Evolutionary conservation across 1,140 invertebrate species (phyloP), one percentile per base, ranked within the genome.

Genomic region (Caenorhabditis brenneri): DNA sequence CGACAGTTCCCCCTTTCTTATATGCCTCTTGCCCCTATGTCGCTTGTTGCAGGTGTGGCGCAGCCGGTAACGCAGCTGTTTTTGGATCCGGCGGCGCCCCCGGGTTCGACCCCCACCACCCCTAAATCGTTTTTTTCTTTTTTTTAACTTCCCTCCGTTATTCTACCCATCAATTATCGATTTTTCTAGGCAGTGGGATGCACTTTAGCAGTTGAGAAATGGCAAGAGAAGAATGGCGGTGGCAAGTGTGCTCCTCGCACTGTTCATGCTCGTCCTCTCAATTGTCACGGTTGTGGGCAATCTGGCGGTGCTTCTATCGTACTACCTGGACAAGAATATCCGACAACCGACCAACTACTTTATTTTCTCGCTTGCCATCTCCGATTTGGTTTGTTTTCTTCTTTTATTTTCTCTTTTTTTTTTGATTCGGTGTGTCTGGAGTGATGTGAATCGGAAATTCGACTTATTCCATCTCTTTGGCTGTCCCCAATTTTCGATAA

Each of bases 261-360:
- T 88, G 36, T 49, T 87, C 39, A 89, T 90, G 88, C 85, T 74
- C 16, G 12, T 88, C 60, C 96, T 96, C 88, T 97, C 97, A 86
- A 93, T 97, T 24, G 92, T 98, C 51, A 98, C 97, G 0, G 94
- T 98, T 19, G 94, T 94, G 84, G 98, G 98, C 48, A 99, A 99
- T 91, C 95, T 99, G 60, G 93, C 99, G 19, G 98, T 99, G 39
- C 93, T 99, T 29, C 91, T 98, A 46, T 96, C 97, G 29, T 99
- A 99, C 92, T 95, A 97, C 80, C 95, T 99, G 31, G 98, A 99
- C 91, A 93, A 97, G 82, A 95, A 95, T 81, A 99, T 99, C 88
- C 94, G 98, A 58, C 97, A 99, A 89, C 97, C 98, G 2, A 97
- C 96, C 90, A 99, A 99, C 92, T 99, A 99, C 92, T 99, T 99